phyloP scores from a whole-genome alignment of 2,113 vertebrate species.

The Salvelinus sp. region DNA sequence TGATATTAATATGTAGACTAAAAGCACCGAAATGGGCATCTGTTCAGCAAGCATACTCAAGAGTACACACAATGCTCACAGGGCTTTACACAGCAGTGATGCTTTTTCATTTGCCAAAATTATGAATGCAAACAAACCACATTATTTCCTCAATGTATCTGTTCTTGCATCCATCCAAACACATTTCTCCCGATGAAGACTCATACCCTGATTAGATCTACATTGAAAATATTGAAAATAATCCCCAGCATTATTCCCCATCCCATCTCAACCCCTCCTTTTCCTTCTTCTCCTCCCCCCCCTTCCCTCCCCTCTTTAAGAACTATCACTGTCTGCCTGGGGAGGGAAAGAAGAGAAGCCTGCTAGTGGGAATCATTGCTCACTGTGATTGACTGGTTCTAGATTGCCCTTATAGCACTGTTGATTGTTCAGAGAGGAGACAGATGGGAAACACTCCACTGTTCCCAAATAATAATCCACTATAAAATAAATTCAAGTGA shows the following conservation, averaged over 20 bases:
- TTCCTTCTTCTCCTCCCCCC: neutral
- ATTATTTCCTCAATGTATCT: neutral
- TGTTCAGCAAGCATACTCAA: neutral
- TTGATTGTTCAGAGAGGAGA: slow-evolving; percentile 14
- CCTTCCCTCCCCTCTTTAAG: neutral
- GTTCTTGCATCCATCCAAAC: neutral
- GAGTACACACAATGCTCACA: neutral
- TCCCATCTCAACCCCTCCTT: neutral
- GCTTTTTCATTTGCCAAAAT: neutral
- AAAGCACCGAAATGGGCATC: neutral
- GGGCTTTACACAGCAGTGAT: slow-evolving; percentile 11
- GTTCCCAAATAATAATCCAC: slow-evolving; percentile 16
- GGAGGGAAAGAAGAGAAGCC: neutral
- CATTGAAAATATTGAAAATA: neutral
- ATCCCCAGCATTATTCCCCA: neutral
- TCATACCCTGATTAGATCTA: neutral
- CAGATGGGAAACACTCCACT: slow-evolving; percentile 23
- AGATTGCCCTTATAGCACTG: neutral
- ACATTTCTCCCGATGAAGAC: neutral
- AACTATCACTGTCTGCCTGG: neutral
- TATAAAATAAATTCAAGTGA: slow-evolving; percentile 33
- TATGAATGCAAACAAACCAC: slow-evolving; percentile 11
- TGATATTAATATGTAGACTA: neutral
- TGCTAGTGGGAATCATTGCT: slow-evolving; percentile 5
- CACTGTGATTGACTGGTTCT: slow-evolving; percentile 1